phyloP scores from a whole-genome alignment of 2,797 vertebrate genomes.

The Molossus molossus region DNA sequence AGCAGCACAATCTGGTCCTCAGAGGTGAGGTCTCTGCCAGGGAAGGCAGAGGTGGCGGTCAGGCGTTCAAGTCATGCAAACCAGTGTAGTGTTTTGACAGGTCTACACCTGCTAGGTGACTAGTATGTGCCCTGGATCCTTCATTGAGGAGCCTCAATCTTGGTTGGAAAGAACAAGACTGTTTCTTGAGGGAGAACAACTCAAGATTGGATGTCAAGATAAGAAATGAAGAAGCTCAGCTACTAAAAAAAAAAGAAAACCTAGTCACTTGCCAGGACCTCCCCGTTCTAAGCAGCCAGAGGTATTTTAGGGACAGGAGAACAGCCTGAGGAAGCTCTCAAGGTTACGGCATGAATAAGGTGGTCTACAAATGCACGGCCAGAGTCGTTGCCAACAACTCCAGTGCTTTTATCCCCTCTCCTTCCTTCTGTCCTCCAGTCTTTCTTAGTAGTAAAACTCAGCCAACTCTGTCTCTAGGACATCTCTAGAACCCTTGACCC shows the following conservation, averaged over 20 bases:
- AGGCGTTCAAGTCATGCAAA: not conserved
- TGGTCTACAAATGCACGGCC: not conserved
- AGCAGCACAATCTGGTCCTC: conserved; percentile 98
- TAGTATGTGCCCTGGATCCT: not conserved
- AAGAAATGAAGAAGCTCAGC: not conserved
- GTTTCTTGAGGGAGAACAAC: not conserved
- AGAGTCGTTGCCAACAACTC: not conserved
- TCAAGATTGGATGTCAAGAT: not conserved
- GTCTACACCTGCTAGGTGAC: not conserved
- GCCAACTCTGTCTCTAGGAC: not conserved
- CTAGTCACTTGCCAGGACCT: not conserved
- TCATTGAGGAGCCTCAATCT: not conserved
- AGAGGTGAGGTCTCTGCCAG: conserved; percentile 94
- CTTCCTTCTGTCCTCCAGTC: not conserved
- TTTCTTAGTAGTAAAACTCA: not conserved
- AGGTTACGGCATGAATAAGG: not conserved
- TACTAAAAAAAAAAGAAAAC: not conserved
- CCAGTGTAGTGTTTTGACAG: not conserved
- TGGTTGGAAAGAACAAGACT: not conserved
- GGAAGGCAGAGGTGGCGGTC: too few relatives aligned
- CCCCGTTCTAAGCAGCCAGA: not conserved
- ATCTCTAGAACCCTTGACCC: not conserved
- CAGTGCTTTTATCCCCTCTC: not conserved
- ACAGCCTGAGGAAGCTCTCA: not conserved
- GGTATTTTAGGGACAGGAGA: not conserved